These are phyloP conservation scores for Spatulosminthurus flaviceps DNA, from an alignment of 2,888 invertebrate species.

Conservation along the genomic window DNA sequence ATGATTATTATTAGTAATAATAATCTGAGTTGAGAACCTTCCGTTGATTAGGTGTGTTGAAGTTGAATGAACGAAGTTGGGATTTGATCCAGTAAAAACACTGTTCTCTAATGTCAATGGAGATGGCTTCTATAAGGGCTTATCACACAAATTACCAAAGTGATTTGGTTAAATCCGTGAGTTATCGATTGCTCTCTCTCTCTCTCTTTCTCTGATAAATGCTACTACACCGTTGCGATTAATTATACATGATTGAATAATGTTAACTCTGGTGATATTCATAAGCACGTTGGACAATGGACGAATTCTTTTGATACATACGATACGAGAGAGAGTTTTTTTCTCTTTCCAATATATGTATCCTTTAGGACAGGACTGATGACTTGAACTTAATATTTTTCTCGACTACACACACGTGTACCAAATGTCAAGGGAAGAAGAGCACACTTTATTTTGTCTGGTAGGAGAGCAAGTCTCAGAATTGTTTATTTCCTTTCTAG, in stretches of 20 bases:
- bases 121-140: constrained; percentile 27
- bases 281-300: neutral
- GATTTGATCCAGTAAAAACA: neutral
- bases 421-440: no score
- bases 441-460: no score
- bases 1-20: neutral
- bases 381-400: constrained; percentile 22
- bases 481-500: no score
- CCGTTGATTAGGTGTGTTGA: neutral
- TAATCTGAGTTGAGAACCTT: neutral
- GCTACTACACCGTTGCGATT: neutral
- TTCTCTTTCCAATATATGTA: neutral
- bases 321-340: neutral
- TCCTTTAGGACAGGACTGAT: constrained; percentile 6
- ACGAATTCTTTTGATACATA: neutral
- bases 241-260: constrained; percentile 14
- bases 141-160: constrained; percentile 30
- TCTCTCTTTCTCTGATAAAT: no score
- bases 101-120: constrained; percentile 18
- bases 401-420: no score
- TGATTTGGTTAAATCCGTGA: constrained; percentile 7
- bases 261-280: neutral
- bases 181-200: constrained; percentile 15
- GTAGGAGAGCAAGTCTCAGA: no score
- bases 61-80: constrained; percentile 21